Conservation (phyloP, 2,797 vertebrate species). For the Apogon hyalosoma region DNA sequence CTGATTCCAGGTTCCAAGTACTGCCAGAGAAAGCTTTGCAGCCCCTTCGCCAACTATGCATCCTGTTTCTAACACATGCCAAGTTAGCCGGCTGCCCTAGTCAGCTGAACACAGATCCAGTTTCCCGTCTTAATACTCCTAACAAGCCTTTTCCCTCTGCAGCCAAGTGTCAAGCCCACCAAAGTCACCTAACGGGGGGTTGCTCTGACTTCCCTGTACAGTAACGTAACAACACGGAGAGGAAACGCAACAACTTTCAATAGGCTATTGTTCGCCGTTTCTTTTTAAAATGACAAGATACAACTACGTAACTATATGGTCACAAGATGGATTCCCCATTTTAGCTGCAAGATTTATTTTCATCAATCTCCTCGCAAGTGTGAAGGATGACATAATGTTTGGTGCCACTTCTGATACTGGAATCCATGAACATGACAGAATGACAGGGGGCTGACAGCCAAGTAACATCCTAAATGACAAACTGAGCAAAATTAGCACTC, state of each 20-base stretch:
- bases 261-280: conserved; percentile 25
- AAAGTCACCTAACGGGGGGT: conserved; percentile 76
- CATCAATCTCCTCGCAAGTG: conserved; percentile 45
- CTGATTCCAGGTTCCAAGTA: conserved; percentile 66
- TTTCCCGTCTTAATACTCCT: conserved; percentile 83
- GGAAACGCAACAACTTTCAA: conserved; percentile 1
- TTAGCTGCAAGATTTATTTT: conserved; percentile 62
- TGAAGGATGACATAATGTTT: conserved; percentile 56
- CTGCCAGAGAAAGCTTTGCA: conserved; percentile 46
- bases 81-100: conserved; percentile 60
- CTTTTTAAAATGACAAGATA: conserved; percentile 44
- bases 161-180: conserved; percentile 79
- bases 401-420: conserved; percentile 45
- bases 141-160: conserved; percentile 81
- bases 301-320: conserved; percentile 48
- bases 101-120: conserved; percentile 81
- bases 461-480: conserved; percentile 34
- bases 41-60: conserved; percentile 49
- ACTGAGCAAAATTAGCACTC: conserved; percentile 21
- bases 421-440: conserved; percentile 30
- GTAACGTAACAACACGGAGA: conserved; percentile 15
- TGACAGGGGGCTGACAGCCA: conserved; percentile 49
- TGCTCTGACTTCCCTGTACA: conserved; percentile 40
- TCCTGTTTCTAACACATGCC: conserved; percentile 81
- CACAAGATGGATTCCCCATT: conserved; percentile 74